phyloP scores from a whole-genome alignment of 2,888 invertebrate species.

The Nymphalis c-album region DNA sequence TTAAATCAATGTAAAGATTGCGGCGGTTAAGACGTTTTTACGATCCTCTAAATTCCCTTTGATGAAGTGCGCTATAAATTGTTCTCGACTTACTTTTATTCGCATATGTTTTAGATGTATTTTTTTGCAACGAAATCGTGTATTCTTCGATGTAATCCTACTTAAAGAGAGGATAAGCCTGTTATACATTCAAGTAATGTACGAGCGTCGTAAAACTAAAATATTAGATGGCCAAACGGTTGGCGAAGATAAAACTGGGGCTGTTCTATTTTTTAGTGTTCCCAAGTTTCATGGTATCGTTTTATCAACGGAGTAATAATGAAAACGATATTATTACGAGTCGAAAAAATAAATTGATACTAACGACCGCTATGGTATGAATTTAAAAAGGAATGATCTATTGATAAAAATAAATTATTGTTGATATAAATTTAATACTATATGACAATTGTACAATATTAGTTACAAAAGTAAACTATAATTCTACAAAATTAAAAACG shows the following conservation, averaged over 20 bases:
- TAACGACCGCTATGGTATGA: background rate
- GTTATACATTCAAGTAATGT: slow-evolving; percentile 33
- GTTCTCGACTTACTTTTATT: slow-evolving; percentile 15
- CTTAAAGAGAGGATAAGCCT: slow-evolving; percentile 31
- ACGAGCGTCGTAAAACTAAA: slow-evolving; percentile 36
- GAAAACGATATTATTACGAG: background rate
- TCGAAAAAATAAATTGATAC: background rate
- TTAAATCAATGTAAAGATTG: slow-evolving; percentile 12
- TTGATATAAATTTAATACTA: no score
- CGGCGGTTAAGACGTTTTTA: slow-evolving; percentile 9
- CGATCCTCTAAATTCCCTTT: slow-evolving; percentile 15
- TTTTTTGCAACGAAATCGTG: slow-evolving; percentile 18
- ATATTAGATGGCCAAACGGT: slow-evolving; percentile 30
- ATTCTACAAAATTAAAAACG: no score
- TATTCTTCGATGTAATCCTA: slow-evolving; percentile 25
- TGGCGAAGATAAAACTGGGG: slow-evolving; percentile 25
- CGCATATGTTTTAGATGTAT: slow-evolving; percentile 14
- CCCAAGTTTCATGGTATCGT: slow-evolving; percentile 13
- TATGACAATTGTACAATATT: no score
- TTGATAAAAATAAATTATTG: no score
- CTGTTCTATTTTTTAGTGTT: slow-evolving; percentile 22
- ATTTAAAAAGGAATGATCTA: background rate
- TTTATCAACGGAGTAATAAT: slow-evolving; percentile 8
- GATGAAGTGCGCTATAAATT: slow-evolving; percentile 27
- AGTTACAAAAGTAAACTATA: no score